phyloP scores from a whole-genome alignment of 2,113 vertebrate species.

The Zosterops lateralis region DNA sequence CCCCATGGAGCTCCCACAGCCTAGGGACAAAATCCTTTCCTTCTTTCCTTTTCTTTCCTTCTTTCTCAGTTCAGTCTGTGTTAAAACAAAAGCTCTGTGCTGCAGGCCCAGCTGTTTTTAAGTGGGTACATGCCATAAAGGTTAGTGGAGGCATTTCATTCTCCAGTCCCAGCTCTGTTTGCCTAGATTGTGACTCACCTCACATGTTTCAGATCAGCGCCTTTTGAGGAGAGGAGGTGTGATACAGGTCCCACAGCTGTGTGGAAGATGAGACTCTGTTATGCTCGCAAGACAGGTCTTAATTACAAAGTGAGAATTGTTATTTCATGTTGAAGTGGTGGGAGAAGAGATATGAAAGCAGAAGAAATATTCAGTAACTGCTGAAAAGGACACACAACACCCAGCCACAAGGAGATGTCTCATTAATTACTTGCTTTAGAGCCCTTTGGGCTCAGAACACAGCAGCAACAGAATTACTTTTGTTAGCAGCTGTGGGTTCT shows the following conservation, averaged over 20 bases:
- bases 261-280: not conserved
- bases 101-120: not conserved
- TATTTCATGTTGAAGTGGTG: constrained; percentile 21
- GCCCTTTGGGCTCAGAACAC: not conserved
- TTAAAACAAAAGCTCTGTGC: not conserved
- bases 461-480: not conserved
- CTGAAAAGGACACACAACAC: not conserved
- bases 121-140: not conserved
- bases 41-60: not conserved
- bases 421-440: constrained; percentile 23
- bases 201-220: not conserved
- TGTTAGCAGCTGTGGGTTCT: not conserved
- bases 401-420: not conserved
- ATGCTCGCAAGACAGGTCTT: constrained; percentile 23
- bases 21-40: not conserved
- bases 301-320: constrained; percentile 34
- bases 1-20: fast-evolving
- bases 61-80: not conserved
- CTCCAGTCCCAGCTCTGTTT: not conserved
- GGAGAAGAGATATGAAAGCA: constrained; percentile 18
- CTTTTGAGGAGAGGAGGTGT: not conserved
- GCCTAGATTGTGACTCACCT: not conserved
- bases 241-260: not conserved
- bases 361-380: not conserved
- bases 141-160: not conserved